Conservation (phyloP, 2,113 vertebrate species). For the Chaetura pelagica region DNA sequence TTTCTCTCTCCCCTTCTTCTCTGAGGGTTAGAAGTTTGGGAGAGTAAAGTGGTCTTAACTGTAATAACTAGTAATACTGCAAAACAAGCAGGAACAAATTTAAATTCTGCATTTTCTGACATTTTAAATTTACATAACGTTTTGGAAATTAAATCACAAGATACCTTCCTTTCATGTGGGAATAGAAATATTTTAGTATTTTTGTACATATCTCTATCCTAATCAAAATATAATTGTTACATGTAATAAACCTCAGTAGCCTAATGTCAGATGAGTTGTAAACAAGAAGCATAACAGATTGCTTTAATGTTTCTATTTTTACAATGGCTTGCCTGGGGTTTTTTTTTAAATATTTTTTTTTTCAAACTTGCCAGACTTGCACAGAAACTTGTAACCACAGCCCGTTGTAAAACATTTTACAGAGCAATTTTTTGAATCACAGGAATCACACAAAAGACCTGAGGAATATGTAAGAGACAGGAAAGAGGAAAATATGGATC, state of each 20-base stretch:
- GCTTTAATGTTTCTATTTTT: conserved; percentile 51
- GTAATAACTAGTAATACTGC: conserved; percentile 39
- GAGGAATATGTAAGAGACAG: neutral
- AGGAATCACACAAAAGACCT: neutral
- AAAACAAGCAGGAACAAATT: conserved; percentile 60
- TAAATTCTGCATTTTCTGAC: conserved; percentile 20
- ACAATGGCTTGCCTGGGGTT: neutral
- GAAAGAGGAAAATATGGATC: neutral
- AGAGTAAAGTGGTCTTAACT: conserved; percentile 51
- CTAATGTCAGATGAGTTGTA: conserved; percentile 37
- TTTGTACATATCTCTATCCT: conserved; percentile 4
- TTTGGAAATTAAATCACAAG: conserved; percentile 37
- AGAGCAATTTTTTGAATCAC: neutral
- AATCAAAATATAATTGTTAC: conserved; percentile 65
- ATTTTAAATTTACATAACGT: neutral
- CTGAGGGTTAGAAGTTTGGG: conserved; percentile 76
- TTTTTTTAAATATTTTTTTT: neutral
- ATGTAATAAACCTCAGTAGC: conserved; percentile 35
- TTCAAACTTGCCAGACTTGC: neutral
- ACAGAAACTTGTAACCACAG: neutral
- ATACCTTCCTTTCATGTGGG: neutral
- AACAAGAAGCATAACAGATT: conserved; percentile 56
- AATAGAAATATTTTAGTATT: neutral
- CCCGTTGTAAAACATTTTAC: neutral
- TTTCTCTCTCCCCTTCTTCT: conserved; percentile 74